A percentile compares a stretch with the other conserved stretches of the same genome.
Conservation (phyloP, 2,888 invertebrate genomes). For the Drosophila lutescens region DNA sequence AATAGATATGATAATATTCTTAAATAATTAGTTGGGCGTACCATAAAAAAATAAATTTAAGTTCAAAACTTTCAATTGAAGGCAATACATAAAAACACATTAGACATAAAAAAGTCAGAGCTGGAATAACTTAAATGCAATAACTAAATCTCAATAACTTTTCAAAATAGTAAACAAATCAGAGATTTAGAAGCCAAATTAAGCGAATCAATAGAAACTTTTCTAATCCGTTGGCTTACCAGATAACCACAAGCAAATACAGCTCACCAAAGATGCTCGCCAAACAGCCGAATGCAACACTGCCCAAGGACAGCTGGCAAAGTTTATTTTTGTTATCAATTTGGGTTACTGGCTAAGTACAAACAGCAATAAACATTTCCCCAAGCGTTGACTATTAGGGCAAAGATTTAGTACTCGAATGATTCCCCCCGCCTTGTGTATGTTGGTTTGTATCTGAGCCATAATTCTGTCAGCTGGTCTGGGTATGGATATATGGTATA, state of each 20-base stretch:
- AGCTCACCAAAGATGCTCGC: constrained; percentile 1
- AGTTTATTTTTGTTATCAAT: constrained; percentile 46
- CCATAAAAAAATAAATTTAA: no score
- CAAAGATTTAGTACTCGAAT: constrained; percentile 45
- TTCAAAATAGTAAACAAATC: background rate
- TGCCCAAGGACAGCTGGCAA: constrained; percentile 13
- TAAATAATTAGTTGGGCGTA: no score
- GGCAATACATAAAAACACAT: no score
- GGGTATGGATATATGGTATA: background rate
- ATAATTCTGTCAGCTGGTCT: constrained; percentile 39
- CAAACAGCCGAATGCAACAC: constrained; percentile 14
- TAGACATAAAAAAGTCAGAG: no score
- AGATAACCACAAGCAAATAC: constrained; percentile 13
- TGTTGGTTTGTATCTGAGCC: constrained; percentile 18
- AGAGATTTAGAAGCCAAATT: background rate
- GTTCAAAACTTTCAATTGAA: no score
- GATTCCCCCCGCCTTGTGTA: constrained; percentile 19
- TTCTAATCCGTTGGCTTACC: constrained; percentile 10
- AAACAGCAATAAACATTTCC: constrained; percentile 51
- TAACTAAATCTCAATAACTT: no score
- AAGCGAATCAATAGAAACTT: constrained; percentile 4
- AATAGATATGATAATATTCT: no score
- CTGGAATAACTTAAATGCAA: no score
- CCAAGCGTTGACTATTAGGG: constrained; percentile 52
- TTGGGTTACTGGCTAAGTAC: constrained; percentile 50